Evolutionary conservation across 2,888 invertebrate species (phyloP), one percentile per base, ranked within the genome.

Genomic region (Hypomecis punctinalis): DNA sequence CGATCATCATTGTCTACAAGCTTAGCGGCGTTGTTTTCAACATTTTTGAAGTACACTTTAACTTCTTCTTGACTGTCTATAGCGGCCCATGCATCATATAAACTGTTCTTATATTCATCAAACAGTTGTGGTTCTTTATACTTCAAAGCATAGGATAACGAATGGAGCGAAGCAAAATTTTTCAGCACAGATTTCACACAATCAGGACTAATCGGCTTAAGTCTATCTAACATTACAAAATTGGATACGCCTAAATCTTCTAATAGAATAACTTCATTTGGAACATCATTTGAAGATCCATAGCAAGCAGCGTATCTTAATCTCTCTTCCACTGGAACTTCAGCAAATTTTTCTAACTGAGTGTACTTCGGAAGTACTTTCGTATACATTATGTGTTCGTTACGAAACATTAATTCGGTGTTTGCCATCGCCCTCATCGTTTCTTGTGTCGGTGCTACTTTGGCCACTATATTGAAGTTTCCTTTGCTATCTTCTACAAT

Each of bases 231-330:
- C 73, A 83, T 80, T 11, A 56, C 45, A 56, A 70, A 82, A 40
- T 73, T 68, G 5, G 65, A 61, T 0, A 66, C 69, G 1, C 64
- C 72, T 8, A 86, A 63, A 66, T 86, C 86, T 75, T 84, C 83
- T 9, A 86, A 62, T 8, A 84, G 63, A 33, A 86, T 76, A 0
- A 83, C 70, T 76, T 86, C 85, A 36, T 82, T 61, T 1, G 76
- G 75, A 11, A 65, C 65, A 58, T 80, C 79, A 0, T 54, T 47
- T 2, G 68, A 65, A 6, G 71, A 64, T n/a, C 83, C 85, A 11
- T 82, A 84, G 53, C 82, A 84, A 3, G 52, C 58, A 0, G 85
- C 78, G 61, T 73, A 79, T 51, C 66, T 71, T 0, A 82, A 60
- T 63, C 71, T 72, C 5, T 83, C 78, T 37, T 74, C 57, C 52